A percentile compares a stretch with the other conserved stretches of the same genome.
phyloP scores from a whole-genome alignment of 35 echinoderm and acorn worm species.

The Anneissia japonica region DNA sequence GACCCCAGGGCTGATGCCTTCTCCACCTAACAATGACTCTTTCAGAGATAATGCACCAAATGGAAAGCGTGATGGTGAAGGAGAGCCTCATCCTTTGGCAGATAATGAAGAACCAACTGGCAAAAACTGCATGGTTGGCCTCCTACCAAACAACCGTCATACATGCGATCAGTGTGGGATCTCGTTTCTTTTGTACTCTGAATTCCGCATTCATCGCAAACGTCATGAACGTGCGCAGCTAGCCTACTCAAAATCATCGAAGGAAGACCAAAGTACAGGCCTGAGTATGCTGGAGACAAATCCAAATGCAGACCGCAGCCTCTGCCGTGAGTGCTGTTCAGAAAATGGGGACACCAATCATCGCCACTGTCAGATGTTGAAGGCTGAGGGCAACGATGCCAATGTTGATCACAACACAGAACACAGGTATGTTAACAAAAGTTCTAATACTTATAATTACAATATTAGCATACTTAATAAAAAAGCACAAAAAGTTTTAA shows the following conservation, averaged over 20 bases:
- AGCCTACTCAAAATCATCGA: slow-evolving; percentile 41
- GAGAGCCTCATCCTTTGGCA: background rate
- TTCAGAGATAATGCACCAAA: background rate
- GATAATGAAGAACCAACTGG: background rate
- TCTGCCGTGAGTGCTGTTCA: slow-evolving; percentile 86
- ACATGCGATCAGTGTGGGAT: slow-evolving; percentile 91
- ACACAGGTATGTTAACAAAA: background rate
- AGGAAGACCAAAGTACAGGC: slow-evolving; percentile 37
- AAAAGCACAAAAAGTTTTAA: too few species aligned
- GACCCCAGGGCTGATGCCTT: background rate
- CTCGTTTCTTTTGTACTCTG: slow-evolving; percentile 92
- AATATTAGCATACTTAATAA: too few species aligned
- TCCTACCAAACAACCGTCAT: slow-evolving; percentile 83
- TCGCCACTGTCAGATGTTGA: background rate
- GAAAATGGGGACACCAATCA: slow-evolving; percentile 38
- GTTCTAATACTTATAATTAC: too few species aligned
- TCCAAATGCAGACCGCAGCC: slow-evolving; percentile 77
- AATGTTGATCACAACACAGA: background rate
- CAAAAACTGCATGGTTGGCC: slow-evolving; percentile 10
- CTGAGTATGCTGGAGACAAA: slow-evolving; percentile 55
- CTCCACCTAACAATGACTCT: background rate
- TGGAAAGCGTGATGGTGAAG: background rate
- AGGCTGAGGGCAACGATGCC: background rate
- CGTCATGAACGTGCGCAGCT: slow-evolving; percentile 74
- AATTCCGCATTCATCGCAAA: slow-evolving; percentile 86